A percentile compares a stretch with the other conserved stretches of the same genome.
Conservation (phyloP, 1,140 invertebrate species). For the Hylaeus anthracinus region DNA sequence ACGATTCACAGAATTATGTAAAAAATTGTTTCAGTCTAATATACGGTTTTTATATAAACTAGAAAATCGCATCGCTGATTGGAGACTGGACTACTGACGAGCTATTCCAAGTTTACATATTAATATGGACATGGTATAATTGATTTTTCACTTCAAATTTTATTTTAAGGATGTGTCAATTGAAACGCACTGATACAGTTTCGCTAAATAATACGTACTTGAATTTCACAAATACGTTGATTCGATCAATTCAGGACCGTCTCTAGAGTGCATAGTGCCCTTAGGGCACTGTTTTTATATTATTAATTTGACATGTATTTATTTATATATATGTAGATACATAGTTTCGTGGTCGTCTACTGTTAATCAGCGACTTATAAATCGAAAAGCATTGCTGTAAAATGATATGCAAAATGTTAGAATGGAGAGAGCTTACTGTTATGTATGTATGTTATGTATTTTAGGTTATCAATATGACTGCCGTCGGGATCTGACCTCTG, state of each 20-base stretch:
- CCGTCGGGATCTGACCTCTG: no score
- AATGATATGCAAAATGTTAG: no score
- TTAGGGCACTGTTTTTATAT: no score
- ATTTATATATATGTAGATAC: no score
- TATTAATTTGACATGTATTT: no score
- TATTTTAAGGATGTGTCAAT: not conserved
- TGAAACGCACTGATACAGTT: not conserved
- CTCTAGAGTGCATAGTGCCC: no score
- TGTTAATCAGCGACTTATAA: no score
- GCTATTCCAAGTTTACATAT: not conserved
- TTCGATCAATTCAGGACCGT: not conserved
- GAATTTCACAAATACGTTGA: not conserved
- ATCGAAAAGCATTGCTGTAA: no score
- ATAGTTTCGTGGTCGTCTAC: no score
- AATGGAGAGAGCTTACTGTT: no score
- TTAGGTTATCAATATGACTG: no score
- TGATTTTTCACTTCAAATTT: not conserved
- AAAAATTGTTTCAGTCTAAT: not conserved
- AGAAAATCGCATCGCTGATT: slow-evolving; percentile 1
- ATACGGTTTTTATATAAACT: not conserved
- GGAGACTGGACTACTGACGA: not conserved
- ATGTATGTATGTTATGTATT: no score
- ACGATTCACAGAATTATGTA: not conserved
- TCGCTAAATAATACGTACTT: not conserved
- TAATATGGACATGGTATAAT: not conserved